Percentiles rank a stretch among this genome's conserved stretches.
phyloP scores from a whole-genome alignment of 1,140 invertebrate genomes.

The Zaprionus camerounensis region DNA sequence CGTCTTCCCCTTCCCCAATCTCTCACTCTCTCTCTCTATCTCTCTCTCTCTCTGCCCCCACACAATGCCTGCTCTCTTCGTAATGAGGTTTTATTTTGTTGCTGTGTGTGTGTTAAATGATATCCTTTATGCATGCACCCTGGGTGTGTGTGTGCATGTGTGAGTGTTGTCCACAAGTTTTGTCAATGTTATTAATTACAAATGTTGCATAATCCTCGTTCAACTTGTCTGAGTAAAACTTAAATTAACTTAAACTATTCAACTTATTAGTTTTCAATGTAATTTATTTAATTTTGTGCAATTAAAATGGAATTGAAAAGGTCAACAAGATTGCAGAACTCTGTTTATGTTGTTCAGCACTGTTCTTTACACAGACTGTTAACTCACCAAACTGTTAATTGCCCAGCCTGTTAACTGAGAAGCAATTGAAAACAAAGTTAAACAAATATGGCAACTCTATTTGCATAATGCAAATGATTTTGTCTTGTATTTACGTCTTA shows the following conservation, averaged over 20 bases:
- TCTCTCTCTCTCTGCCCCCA: conserved; percentile 8
- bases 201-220: conserved; percentile 24
- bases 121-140: conserved; percentile 18
- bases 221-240: conserved; percentile 8
- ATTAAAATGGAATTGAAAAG: neutral
- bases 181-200: conserved; percentile 70
- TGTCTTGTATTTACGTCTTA: neutral
- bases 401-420: too few relatives aligned
- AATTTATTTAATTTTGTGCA: neutral
- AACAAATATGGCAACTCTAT: neutral
- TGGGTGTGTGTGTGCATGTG: conserved; percentile 31
- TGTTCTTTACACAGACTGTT: too few relatives aligned
- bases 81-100: conserved; percentile 49
- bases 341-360: too few relatives aligned
- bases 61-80: conserved; percentile 29
- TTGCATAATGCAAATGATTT: neutral
- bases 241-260: neutral
- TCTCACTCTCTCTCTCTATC: neutral
- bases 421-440: neutral
- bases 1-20: neutral
- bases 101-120: conserved; percentile 40
- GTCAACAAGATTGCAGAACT: too few relatives aligned
- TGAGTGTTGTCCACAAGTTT: conserved; percentile 35
- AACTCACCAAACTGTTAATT: too few relatives aligned
- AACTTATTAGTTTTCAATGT: neutral